Percentiles rank a stretch among this genome's conserved stretches.
Conservation (phyloP, 2,888 invertebrate species). For the Cremastinae sp. region DNA sequence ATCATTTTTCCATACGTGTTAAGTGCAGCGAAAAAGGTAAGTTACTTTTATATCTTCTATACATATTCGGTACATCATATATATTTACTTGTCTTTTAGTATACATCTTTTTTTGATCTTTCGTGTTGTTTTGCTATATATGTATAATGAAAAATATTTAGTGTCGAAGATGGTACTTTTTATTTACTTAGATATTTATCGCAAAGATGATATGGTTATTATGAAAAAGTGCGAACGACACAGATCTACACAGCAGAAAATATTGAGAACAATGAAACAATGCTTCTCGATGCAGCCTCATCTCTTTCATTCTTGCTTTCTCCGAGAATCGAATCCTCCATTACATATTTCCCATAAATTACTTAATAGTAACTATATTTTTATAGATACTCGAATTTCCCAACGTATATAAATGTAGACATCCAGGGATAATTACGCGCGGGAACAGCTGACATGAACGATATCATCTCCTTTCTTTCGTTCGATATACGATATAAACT, state of each 20-base stretch:
- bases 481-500: too few relatives aligned
- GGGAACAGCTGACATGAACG: too few relatives aligned
- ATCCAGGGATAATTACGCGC: too few relatives aligned
- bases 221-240: constrained; percentile 30
- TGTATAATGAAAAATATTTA: too few relatives aligned
- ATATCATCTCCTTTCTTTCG: too few relatives aligned
- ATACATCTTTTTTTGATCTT: neutral
- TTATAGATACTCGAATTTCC: constrained; percentile 51
- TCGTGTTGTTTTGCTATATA: too few relatives aligned
- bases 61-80: constrained; percentile 1
- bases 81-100: constrained; percentile 33
- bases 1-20: too few relatives aligned
- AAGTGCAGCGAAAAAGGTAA: neutral
- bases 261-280: constrained; percentile 58
- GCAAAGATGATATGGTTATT: too few relatives aligned
- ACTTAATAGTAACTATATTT: constrained; percentile 49
- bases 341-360: constrained; percentile 40
- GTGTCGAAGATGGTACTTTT: too few relatives aligned
- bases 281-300: constrained; percentile 52
- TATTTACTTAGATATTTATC: too few relatives aligned
- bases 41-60: neutral
- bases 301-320: constrained; percentile 8
- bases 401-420: too few relatives aligned
- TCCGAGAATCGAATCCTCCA: constrained; percentile 54
- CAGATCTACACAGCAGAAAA: constrained; percentile 34